Percentiles rank a stretch among this genome's conserved stretches.
Evolutionary conservation across 2,797 vertebrate species (phyloP).

Genomic region (Lateolabrax maculatus): DNA sequence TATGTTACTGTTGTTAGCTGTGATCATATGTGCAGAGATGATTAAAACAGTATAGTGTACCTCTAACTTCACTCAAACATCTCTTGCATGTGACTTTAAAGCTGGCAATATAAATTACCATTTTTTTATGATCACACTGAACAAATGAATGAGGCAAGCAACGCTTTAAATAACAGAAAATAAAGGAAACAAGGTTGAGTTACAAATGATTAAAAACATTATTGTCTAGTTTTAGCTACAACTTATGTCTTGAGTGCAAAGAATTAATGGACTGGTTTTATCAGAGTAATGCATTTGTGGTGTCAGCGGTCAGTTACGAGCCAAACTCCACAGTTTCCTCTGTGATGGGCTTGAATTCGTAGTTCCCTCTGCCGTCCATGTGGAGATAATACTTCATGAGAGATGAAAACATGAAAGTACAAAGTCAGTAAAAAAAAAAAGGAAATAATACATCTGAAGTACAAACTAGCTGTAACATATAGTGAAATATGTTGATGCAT

Average conservation of each 20-base stretch:
- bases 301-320: conserved; percentile 83
- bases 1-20: neutral
- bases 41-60: neutral
- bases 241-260: conserved; percentile 64
- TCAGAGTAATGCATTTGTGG: conserved; percentile 23
- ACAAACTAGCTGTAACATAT: neutral
- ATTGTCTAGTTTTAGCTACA: conserved; percentile 76
- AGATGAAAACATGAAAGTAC: neutral
- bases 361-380: conserved; percentile 98
- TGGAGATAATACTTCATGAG: conserved; percentile 92
- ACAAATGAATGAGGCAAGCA: conserved; percentile 73
- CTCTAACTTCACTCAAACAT: neutral
- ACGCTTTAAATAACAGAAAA: conserved; percentile 66
- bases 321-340: conserved; percentile 97
- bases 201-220: conserved; percentile 82
- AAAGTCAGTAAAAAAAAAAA: conserved; percentile 2
- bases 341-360: conserved; percentile 98
- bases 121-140: conserved; percentile 82
- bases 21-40: neutral
- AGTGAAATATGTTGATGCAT: neutral
- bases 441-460: neutral
- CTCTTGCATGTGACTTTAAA: conserved; percentile 10
- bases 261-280: conserved; percentile 54
- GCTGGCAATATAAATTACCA: conserved; percentile 75
- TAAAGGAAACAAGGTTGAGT: conserved; percentile 20